Percentiles rank a stretch among this genome's conserved stretches.
Evolutionary conservation across 2,888 invertebrate species (phyloP).

Genomic region (Troilus luridus): DNA sequence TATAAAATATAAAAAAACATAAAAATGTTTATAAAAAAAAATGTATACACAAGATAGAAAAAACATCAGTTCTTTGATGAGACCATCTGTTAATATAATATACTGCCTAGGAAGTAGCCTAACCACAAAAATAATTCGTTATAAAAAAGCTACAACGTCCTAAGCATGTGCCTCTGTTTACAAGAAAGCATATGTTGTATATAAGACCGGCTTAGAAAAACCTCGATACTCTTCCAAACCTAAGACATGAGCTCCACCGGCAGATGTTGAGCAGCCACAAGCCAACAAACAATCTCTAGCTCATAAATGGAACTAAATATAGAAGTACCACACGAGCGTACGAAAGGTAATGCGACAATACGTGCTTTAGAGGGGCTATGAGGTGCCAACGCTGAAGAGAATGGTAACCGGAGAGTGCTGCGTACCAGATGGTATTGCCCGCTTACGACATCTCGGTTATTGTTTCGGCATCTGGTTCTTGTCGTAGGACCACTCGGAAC

Average conservation of each 20-base stretch:
- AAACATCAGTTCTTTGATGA: constrained; percentile 22
- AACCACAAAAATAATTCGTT: constrained; percentile 38
- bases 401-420: background rate
- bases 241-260: background rate
- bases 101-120: constrained; percentile 5
- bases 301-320: constrained; percentile 45
- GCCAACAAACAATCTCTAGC: constrained; percentile 13
- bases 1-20: background rate
- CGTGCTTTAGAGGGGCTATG: background rate
- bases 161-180: constrained; percentile 32
- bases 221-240: background rate
- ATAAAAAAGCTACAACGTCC: constrained; percentile 21
- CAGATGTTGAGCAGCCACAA: constrained; percentile 25
- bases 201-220: constrained; percentile 24
- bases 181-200: constrained; percentile 40
- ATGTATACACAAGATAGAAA: background rate
- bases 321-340: background rate
- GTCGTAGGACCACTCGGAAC: background rate
- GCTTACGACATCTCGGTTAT: constrained; percentile 34
- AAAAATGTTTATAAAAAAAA: background rate
- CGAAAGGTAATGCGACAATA: constrained; percentile 14
- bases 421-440: background rate
- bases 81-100: constrained; percentile 38
- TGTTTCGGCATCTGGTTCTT: constrained; percentile 43
- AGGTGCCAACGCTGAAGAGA: background rate